Evolutionary conservation across 2,113 vertebrate genomes (phyloP).

Genomic region (Gulo gulo): DNA sequence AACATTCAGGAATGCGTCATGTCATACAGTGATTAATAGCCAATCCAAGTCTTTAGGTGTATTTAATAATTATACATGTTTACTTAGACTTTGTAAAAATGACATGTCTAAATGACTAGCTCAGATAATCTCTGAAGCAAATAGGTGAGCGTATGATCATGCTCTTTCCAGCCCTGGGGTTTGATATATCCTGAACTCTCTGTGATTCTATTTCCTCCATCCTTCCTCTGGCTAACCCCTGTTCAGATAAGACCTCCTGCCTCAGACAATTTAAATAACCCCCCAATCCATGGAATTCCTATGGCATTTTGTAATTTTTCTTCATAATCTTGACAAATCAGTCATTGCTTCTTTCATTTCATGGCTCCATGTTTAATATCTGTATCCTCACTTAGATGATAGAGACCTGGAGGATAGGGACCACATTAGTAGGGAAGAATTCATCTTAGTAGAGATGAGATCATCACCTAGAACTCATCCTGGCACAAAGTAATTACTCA

Average conservation of each 20-base stretch:
- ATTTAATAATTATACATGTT: background rate
- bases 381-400: background rate
- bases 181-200: background rate
- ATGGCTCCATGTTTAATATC: background rate
- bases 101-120: background rate
- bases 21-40: background rate
- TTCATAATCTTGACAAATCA: background rate
- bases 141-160: background rate
- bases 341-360: background rate
- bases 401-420: background rate
- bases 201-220: fast-evolving
- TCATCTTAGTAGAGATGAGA: background rate
- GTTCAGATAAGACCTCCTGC: background rate
- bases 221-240: too few relatives aligned
- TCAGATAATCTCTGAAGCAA: background rate
- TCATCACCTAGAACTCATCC: background rate
- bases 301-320: background rate
- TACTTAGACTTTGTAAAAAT: background rate
- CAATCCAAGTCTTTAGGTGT: background rate
- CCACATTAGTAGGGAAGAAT: fast-evolving
- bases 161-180: background rate
- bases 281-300: background rate
- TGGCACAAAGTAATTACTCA: background rate
- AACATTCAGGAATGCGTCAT: background rate
- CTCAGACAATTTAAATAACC: background rate